Evolutionary conservation across 2,888 invertebrate genomes (phyloP).

Genomic region (Eilema griseolum): DNA sequence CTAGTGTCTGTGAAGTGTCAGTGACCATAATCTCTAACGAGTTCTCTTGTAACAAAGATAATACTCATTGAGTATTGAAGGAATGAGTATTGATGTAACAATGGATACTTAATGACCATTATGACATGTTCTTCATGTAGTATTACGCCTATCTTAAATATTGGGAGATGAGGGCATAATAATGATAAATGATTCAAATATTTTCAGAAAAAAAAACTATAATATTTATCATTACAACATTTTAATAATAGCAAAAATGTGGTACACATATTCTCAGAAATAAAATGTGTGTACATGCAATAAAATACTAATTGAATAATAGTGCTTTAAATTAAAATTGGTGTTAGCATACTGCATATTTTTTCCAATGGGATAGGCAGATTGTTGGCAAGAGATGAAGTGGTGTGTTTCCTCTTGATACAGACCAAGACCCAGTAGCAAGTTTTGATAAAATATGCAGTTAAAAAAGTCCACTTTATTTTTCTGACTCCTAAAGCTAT

Average conservation of each 20-base stretch:
- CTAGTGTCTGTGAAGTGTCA: constrained; percentile 58
- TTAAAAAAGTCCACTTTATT: background rate
- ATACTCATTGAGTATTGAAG: constrained; percentile 34
- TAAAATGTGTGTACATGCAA: background rate
- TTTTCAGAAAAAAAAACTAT: background rate
- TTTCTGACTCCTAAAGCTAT: no score
- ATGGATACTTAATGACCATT: constrained; percentile 7
- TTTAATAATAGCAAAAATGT: background rate
- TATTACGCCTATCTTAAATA: background rate
- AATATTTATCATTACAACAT: background rate
- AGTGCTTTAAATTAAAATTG: background rate
- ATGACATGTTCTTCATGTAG: background rate
- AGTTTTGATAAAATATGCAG: background rate
- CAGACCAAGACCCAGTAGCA: background rate
- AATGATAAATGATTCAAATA: background rate
- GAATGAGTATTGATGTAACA: constrained; percentile 29
- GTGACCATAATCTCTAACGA: constrained; percentile 61
- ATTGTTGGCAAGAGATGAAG: no score
- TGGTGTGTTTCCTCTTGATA: no score
- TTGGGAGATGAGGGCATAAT: background rate
- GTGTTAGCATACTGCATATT: background rate
- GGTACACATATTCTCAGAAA: background rate
- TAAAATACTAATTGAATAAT: background rate
- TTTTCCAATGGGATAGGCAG: background rate
- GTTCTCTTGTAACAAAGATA: constrained; percentile 25